phyloP scores from a whole-genome alignment of 2,113 vertebrate genomes.

The Actenoides lindsayi region DNA sequence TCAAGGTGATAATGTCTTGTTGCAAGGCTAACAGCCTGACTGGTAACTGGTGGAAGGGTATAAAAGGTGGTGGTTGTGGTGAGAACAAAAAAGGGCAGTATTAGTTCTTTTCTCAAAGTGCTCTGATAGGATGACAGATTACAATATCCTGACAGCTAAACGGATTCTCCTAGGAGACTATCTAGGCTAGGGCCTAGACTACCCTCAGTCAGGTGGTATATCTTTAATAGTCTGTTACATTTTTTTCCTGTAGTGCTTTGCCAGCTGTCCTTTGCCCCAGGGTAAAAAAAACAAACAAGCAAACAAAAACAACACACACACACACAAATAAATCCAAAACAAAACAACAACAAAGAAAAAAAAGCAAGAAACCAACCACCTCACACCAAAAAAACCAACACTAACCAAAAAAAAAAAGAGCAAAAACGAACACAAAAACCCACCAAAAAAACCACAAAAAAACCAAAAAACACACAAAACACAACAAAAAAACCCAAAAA shows the following conservation, averaged over 20 bases:
- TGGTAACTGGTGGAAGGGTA: background rate
- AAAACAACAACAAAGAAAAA: no score
- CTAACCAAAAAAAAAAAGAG: no score
- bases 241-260: background rate
- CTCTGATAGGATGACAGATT: background rate
- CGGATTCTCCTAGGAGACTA: background rate
- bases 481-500: no score
- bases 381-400: no score
- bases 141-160: background rate
- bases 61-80: background rate
- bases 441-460: no score
- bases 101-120: background rate
- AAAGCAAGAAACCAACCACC: no score
- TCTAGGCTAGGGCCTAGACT: background rate
- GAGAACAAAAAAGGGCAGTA: background rate
- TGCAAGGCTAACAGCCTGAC: background rate
- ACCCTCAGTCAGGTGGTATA: background rate
- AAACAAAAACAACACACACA: no score
- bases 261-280: background rate
- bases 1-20: background rate
- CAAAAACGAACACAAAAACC: no score
- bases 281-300: background rate
- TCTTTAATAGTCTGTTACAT: background rate
- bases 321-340: no score
- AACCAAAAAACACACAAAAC: no score